Base-by-base conservation (phyloP, 2,113 vertebrate genomes). In the Cottus gobio region DNA sequence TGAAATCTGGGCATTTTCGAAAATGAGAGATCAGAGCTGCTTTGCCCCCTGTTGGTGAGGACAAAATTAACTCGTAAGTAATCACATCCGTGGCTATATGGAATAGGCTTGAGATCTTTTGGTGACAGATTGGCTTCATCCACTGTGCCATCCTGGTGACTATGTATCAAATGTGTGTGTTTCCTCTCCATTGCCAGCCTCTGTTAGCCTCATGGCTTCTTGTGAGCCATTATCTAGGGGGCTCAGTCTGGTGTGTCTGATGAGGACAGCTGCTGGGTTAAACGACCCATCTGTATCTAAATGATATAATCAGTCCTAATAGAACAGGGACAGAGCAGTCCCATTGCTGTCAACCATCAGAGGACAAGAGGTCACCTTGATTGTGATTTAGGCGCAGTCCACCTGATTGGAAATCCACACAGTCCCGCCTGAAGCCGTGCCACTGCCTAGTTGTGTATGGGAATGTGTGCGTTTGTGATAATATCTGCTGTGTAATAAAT, bases 261-360 rank as follows among this genome's bases (percentile, higher is more conserved):
- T 89, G 90, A 89, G 84, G 86, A 91, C 91, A 93, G 90, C 88
- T 93, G 93, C 89, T 90, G 86, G 80, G 86, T 90, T 91, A 92
- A 93, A 91, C 58, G 67, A 80, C 89, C 88, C 90, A 91, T 90
- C 90, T 91, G 89, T 87, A 89, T 88, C 86, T 83, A 90, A 93
- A 91, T 89, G 87, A 90, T 79, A 79, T 85, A 85, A 93, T 93
- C 91, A 91, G 85, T 89, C 66, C 82, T 91, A 90, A 93, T 91
- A 84, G 89, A 87, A 89, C 71, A 3, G 89, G 84, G 91, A 89
- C 69, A 58, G 20, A 91, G 79, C 85, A 39, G 74, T 92, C 87
- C 85, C 89, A 26, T 46, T 18, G 87, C 90, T 86, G 90, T 87
- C 89, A 86, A 62, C 85, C 75, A 73, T 64, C 66, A n/a, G 66